Conservation (phyloP, 2,888 invertebrate genomes). For the Pachymerium ferrugineum region DNA sequence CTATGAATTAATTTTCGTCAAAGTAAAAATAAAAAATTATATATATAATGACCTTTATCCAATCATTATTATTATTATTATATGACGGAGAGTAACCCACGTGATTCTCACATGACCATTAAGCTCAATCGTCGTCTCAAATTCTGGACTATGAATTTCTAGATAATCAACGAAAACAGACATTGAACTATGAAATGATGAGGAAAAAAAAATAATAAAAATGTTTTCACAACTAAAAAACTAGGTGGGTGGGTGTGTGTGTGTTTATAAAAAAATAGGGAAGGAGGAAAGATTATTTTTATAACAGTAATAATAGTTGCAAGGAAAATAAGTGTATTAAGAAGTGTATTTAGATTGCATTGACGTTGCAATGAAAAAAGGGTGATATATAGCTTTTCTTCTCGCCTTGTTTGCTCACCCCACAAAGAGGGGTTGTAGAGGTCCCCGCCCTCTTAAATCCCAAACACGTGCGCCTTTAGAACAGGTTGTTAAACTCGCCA, state of each 20-base stretch:
- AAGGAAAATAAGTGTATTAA: too few species aligned
- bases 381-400: too few species aligned
- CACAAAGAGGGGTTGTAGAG: too few species aligned
- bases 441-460: background rate
- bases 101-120: background rate
- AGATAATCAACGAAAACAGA: background rate
- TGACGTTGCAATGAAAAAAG: too few species aligned
- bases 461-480: background rate
- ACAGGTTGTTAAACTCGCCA: constrained; percentile 8
- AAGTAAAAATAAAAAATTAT: background rate
- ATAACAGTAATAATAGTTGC: too few species aligned
- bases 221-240: background rate
- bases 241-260: too few species aligned
- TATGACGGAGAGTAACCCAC: background rate
- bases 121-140: background rate
- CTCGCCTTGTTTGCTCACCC: background rate
- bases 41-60: background rate
- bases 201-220: background rate
- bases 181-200: background rate
- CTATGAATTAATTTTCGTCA: too few species aligned
- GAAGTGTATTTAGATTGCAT: too few species aligned
- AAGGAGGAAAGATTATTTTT: background rate
- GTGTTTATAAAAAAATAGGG: background rate
- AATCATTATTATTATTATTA: background rate
- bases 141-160: background rate